A percentile compares a stretch with the other conserved stretches of the same genome.
Conservation (phyloP, 2,113 vertebrate species). For the Asarcornis scutulata region DNA sequence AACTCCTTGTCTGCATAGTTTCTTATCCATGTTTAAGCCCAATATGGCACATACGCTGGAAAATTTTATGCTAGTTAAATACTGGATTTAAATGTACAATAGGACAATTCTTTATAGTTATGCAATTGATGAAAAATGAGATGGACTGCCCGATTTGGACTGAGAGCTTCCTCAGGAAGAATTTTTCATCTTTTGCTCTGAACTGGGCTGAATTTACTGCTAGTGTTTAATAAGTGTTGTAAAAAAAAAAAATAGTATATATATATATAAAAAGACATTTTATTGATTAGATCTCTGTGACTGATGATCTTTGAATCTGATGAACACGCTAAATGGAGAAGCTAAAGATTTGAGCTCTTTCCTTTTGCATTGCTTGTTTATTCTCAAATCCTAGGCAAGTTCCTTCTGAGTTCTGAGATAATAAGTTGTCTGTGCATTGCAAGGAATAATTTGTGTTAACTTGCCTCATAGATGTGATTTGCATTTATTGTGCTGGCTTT, state of each 20-base stretch:
- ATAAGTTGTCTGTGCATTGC: background rate
- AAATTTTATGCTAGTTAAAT: constrained; percentile 49
- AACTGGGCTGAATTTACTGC: background rate
- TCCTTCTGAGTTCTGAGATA: background rate
- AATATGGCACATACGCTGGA: constrained; percentile 41
- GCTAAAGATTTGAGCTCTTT: background rate
- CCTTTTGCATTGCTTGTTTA: background rate
- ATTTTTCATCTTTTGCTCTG: background rate
- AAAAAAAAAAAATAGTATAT: background rate
- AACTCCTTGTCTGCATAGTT: constrained; percentile 48
- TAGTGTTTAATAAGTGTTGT: background rate
- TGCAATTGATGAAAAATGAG: constrained; percentile 5
- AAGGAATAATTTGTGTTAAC: background rate
- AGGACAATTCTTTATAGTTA: constrained; percentile 23
- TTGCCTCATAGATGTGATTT: too few relatives aligned
- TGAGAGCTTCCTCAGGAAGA: background rate
- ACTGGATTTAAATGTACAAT: background rate
- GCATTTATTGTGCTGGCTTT: background rate
- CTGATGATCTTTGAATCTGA: background rate
- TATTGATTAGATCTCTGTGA: background rate
- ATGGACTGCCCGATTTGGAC: background rate
- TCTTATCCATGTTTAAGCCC: constrained; percentile 42
- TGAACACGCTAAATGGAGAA: background rate
- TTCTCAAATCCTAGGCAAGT: background rate
- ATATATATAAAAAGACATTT: background rate